These are phyloP conservation scores for Poecilia wingei DNA, from an alignment of 2,797 vertebrate genomes.

Conservation along the genomic window DNA sequence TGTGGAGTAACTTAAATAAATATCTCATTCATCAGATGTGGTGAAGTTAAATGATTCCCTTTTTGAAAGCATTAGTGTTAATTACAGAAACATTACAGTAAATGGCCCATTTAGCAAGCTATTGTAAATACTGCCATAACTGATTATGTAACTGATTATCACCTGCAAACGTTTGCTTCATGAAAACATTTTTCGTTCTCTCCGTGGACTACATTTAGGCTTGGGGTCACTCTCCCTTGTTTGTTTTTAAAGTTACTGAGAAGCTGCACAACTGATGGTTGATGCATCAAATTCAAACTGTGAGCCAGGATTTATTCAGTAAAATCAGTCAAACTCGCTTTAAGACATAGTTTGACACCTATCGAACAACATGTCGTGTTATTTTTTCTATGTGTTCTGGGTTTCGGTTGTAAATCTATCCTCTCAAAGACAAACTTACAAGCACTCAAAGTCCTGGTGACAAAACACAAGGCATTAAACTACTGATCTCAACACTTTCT, in stretches of 20 bases:
- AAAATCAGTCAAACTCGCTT: neutral
- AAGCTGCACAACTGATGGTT: neutral
- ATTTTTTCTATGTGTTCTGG: neutral
- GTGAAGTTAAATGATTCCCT: constrained; percentile 16
- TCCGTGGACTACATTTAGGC: constrained; percentile 8
- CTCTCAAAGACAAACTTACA: neutral
- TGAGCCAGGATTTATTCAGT: neutral
- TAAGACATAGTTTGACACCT: neutral
- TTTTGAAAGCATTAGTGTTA: constrained; percentile 8
- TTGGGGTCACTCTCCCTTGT: constrained; percentile 9
- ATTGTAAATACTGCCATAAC: constrained; percentile 22
- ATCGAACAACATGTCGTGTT: neutral
- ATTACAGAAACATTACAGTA: constrained; percentile 17
- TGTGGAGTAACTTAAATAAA: constrained; percentile 9
- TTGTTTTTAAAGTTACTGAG: neutral
- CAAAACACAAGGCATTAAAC: neutral
- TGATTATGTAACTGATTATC: constrained; percentile 23
- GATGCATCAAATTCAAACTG: neutral
- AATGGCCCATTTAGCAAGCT: constrained; percentile 16
- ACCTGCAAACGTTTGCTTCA: constrained; percentile 18
- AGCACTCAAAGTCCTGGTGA: neutral
- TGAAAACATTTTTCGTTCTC: constrained; percentile 14
- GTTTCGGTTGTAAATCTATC: neutral
- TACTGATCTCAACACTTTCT: neutral
- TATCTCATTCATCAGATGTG: constrained; percentile 1